Conservation (phyloP, 1,140 invertebrate genomes). For the Drosophila navojoa region DNA sequence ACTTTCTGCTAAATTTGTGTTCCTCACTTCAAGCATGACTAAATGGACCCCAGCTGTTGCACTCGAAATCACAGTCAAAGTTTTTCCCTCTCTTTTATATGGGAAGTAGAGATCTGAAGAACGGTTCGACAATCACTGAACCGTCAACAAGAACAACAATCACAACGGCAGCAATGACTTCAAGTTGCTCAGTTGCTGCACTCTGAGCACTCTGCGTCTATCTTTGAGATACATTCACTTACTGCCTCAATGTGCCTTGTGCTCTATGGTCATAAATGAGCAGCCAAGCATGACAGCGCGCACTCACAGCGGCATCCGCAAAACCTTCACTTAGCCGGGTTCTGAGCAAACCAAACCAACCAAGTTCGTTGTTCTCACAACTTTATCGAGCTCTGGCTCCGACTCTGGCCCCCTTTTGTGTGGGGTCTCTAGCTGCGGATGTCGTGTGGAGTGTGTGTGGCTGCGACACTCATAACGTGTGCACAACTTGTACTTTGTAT, state of each 20-base stretch:
- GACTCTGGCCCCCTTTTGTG: background rate
- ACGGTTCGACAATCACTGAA: slow-evolving; percentile 31
- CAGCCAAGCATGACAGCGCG: slow-evolving; percentile 63
- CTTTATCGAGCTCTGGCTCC: background rate
- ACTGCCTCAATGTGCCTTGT: slow-evolving; percentile 21
- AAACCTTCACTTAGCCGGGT: slow-evolving; percentile 16
- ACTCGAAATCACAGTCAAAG: slow-evolving; percentile 34
- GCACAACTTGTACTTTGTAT: slow-evolving; percentile 52
- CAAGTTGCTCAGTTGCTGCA: slow-evolving; percentile 21
- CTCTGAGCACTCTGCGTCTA: slow-evolving; percentile 34
- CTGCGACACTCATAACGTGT: slow-evolving; percentile 57
- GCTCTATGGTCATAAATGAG: slow-evolving; percentile 78
- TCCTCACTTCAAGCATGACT: slow-evolving; percentile 34
- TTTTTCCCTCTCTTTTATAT: background rate
- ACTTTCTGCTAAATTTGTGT: too few relatives aligned
- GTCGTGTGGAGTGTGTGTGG: background rate
- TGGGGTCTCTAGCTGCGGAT: slow-evolving; percentile 1
- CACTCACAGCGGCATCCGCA: slow-evolving; percentile 22
- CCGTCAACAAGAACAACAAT: slow-evolving; percentile 28
- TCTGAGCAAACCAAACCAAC: slow-evolving; percentile 1
- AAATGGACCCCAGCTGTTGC: slow-evolving; percentile 5
- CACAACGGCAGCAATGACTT: slow-evolving; percentile 22
- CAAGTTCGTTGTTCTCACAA: slow-evolving; percentile 12
- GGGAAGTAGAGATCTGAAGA: slow-evolving; percentile 5
- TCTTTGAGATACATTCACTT: slow-evolving; percentile 60